Evolutionary conservation across 2,113 vertebrate genomes (phyloP).

Genomic region (Psittacula cyanocephala): DNA sequence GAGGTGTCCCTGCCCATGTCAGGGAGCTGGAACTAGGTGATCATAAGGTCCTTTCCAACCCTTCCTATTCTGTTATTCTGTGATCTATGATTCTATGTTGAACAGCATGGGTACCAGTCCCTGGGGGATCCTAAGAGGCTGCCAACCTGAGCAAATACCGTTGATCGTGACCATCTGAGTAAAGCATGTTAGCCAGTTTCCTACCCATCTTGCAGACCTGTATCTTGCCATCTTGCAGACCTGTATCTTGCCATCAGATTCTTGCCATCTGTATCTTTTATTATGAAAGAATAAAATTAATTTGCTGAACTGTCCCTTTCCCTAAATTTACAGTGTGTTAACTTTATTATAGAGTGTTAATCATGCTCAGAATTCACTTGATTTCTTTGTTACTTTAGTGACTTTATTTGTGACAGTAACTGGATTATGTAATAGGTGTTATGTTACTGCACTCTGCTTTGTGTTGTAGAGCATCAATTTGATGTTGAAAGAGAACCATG

Average conservation of each 20-base stretch:
- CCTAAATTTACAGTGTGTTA: background rate
- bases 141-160: background rate
- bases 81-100: background rate
- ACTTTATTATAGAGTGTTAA: background rate
- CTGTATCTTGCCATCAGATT: background rate
- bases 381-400: background rate
- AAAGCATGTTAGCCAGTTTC: background rate
- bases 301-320: background rate
- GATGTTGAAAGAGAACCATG: background rate
- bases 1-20: background rate
- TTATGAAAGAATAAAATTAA: background rate
- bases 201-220: background rate
- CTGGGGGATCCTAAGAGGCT: background rate
- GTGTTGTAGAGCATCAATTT: background rate
- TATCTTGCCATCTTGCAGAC: background rate
- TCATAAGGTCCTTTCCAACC: background rate
- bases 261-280: background rate
- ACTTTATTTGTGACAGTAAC: background rate
- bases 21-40: background rate
- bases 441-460: background rate
- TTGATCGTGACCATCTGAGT: background rate
- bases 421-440: background rate
- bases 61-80: background rate
- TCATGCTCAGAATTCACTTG: background rate
- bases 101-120: background rate